Percentiles rank a stretch among this genome's conserved stretches.
phyloP scores from a whole-genome alignment of 37 sponge, comb jelly and placozoan genomes.

The Eunapius fragilis region DNA sequence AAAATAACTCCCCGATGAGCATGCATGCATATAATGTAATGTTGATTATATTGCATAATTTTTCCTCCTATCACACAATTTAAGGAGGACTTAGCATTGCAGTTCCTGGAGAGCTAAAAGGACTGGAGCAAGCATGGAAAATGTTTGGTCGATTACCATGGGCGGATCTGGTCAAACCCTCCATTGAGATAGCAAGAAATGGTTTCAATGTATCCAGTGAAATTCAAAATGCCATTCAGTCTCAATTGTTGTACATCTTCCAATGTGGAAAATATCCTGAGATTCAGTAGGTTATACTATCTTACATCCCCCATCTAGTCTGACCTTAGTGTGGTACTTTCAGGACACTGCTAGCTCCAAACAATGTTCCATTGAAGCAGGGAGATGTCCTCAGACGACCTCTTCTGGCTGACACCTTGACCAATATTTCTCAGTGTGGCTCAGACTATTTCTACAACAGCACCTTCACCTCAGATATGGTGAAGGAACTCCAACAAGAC shows the following conservation, averaged over 20 bases:
- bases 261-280: constrained; percentile 55
- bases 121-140: constrained; percentile 61
- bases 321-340: no score
- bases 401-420: constrained; percentile 71
- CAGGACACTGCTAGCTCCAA: constrained; percentile 33
- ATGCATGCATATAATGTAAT: not conserved
- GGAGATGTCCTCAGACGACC: constrained; percentile 71
- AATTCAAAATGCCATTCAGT: constrained; percentile 57
- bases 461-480: constrained; percentile 54
- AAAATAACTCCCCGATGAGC: no score
- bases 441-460: constrained; percentile 74
- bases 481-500: constrained; percentile 59
- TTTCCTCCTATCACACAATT: no score
- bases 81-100: constrained; percentile 80
- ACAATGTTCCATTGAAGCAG: constrained; percentile 35
- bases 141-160: constrained; percentile 66
- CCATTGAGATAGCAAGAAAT: constrained; percentile 70
- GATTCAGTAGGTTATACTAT: constrained; percentile 21
- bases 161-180: constrained; percentile 73
- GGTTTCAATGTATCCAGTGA: constrained; percentile 63
- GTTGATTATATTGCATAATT: not conserved
- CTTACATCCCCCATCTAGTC: not conserved
- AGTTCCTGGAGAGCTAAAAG: constrained; percentile 83
- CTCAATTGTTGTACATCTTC: constrained; percentile 8
- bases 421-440: constrained; percentile 44